Conservation (phyloP, 1,140 invertebrate species). For the Elymnias hypermnestra region DNA sequence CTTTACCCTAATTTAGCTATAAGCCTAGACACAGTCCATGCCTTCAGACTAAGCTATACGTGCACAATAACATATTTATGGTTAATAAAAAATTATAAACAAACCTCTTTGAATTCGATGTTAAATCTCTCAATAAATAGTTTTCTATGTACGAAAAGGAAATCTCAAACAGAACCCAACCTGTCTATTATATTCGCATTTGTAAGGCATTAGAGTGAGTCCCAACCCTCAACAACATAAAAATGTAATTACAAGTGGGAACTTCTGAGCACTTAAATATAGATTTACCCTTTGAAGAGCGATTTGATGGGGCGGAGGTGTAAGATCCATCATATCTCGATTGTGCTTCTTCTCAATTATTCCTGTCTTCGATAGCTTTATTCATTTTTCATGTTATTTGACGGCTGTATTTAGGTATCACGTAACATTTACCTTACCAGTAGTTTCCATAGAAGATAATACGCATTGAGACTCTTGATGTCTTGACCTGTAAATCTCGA, state of each 20-base stretch:
- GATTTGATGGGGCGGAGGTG: slow-evolving; percentile 58
- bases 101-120: background rate
- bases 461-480: no score
- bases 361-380: slow-evolving; percentile 48
- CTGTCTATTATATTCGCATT: slow-evolving; percentile 63
- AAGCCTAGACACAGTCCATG: no score
- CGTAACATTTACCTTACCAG: no score
- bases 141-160: slow-evolving; percentile 16
- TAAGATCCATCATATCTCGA: slow-evolving; percentile 69
- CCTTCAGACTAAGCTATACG: no score
- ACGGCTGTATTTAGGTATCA: slow-evolving; percentile 30
- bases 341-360: slow-evolving; percentile 64
- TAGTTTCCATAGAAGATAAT: no score
- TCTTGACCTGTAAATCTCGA: no score
- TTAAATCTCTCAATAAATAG: background rate
- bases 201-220: slow-evolving; percentile 56
- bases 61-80: background rate
- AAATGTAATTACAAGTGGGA: slow-evolving; percentile 69
- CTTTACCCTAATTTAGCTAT: no score
- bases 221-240: slow-evolving; percentile 55
- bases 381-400: slow-evolving; percentile 59
- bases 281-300: slow-evolving; percentile 71
- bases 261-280: slow-evolving; percentile 65
- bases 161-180: slow-evolving; percentile 24
- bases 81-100: background rate